These are phyloP conservation scores for Tenualosa ilisha DNA, from an alignment of 2,797 vertebrate species.

Conservation along the genomic window DNA sequence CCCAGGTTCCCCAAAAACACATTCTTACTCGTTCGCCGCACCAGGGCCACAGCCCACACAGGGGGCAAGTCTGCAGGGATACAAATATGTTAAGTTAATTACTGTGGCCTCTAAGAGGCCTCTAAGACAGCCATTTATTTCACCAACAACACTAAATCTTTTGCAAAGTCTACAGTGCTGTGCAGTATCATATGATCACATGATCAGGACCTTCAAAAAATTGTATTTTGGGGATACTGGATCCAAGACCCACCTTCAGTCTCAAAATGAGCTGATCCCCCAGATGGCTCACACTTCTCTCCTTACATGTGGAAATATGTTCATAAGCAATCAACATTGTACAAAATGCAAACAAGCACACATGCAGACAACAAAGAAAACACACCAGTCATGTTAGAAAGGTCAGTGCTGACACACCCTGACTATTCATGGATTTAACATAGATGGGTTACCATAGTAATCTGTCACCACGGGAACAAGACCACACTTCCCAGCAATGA, in stretches of 20 bases:
- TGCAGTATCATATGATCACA: no score
- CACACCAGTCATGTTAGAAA: not conserved
- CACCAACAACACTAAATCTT: no score
- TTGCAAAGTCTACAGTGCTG: no score
- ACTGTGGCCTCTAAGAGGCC: no score
- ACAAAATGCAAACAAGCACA: not conserved
- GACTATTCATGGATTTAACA: not conserved
- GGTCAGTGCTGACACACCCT: not conserved
- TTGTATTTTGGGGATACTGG: not conserved
- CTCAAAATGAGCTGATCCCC: constrained; percentile 66
- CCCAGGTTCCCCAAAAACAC: constrained; percentile 75
- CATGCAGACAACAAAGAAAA: not conserved
- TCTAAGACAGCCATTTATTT: no score
- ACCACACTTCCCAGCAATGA: constrained; percentile 85
- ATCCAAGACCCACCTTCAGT: constrained; percentile 61
- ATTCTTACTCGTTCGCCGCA: constrained; percentile 75
- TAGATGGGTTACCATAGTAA: constrained; percentile 78
- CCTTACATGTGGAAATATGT: constrained; percentile 56
- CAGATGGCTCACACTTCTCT: constrained; percentile 59
- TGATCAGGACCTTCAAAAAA: no score
- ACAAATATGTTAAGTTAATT: not conserved
- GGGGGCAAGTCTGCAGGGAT: constrained; percentile 71
- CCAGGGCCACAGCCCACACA: constrained; percentile 76
- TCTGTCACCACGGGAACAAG: constrained; percentile 87
- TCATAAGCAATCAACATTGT: not conserved